Percentiles rank a stretch among this genome's conserved stretches.
phyloP scores from a whole-genome alignment of 1,140 invertebrate species.

The Eufriesea mexicana region DNA sequence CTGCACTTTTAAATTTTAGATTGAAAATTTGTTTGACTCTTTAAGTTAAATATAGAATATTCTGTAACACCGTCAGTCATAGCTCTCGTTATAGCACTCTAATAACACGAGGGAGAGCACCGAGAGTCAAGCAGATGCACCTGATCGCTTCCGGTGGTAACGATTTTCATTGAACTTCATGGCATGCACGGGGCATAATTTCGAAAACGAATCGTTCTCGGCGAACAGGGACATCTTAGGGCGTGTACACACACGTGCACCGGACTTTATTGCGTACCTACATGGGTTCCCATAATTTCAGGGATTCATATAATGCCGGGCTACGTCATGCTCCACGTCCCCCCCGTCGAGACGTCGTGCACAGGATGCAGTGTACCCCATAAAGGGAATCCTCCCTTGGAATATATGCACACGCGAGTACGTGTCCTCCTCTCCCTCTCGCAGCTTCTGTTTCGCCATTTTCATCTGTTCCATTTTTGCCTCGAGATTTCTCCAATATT shows the following conservation, averaged over 20 bases:
- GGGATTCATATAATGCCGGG: slow-evolving; percentile 64
- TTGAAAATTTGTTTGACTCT: too few relatives aligned
- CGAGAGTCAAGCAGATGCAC: slow-evolving; percentile 10
- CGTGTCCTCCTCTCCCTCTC: not conserved
- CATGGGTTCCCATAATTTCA: slow-evolving; percentile 63
- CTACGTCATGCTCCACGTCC: slow-evolving; percentile 36
- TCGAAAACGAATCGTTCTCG: slow-evolving; percentile 34
- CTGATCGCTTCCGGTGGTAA: slow-evolving; percentile 6
- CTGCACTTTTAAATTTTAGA: too few relatives aligned
- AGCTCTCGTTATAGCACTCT: not conserved
- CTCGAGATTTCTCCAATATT: not conserved
- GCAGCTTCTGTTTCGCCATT: not conserved
- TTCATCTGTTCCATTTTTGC: not conserved
- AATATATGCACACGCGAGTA: slow-evolving; percentile 41
- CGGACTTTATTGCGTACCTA: slow-evolving; percentile 46
- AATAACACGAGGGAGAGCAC: not conserved
- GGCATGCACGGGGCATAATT: slow-evolving; percentile 43
- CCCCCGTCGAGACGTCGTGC: slow-evolving; percentile 15
- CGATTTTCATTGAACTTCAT: slow-evolving; percentile 32
- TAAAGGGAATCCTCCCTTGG: slow-evolving; percentile 56
- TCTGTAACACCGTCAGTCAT: not conserved
- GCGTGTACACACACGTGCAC: not conserved
- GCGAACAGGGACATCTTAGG: slow-evolving; percentile 23
- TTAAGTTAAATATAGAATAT: too few relatives aligned
- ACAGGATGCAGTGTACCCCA: slow-evolving; percentile 35